Evolutionary conservation across 2,113 vertebrate species (phyloP), one percentile per base, ranked within the genome.

Genomic region (Spizaetus ornatus): DNA sequence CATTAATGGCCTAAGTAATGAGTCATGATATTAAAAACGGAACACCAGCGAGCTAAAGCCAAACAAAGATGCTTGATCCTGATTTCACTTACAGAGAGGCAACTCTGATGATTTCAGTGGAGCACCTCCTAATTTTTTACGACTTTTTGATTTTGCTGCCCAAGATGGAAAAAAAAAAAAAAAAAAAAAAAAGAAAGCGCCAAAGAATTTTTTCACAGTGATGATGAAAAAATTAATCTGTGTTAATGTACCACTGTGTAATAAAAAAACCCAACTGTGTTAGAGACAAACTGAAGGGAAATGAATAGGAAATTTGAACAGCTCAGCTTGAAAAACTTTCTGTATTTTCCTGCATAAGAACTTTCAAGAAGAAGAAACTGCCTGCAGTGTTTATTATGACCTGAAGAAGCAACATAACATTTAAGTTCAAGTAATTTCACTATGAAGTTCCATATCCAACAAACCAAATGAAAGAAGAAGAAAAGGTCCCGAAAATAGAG

Each of bases 131-230:
- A 6, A 56, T 55, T 31, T 61, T 53, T 69, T 31, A 72, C 15
- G 26, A 67, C 9, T 56, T 55, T 22, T 27, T 6, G 1, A 8
- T 36, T 87, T 58, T 70, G 22, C 32, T 76, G 27, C 55, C 45
- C 6, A 25, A 8, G 6, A 67, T 13, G 7, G 6, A 3, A 1
- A 0, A 1, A 3, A 13, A 20, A n/a, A 42, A 18, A 11, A 31
- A 16, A 52, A 52, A 55, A 25, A 23, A 11, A 36, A 53, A 4
- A 56, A 27, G 11, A 47, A 43, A 59, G 22, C 7, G 5, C 58
- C 16, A 18, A 76, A 71, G 10, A 32, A 50, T 22, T 66, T 86
- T 86, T 74, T 53, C 56, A 72, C 16, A 63, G n/a, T 22, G 12
- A 26, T 40, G 25, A 42, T 22, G 15, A 71, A 88, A 65, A 59